Evolutionary conservation across 2,888 invertebrate species (phyloP).

Genomic region (Petrolisthes cinctipes): DNA sequence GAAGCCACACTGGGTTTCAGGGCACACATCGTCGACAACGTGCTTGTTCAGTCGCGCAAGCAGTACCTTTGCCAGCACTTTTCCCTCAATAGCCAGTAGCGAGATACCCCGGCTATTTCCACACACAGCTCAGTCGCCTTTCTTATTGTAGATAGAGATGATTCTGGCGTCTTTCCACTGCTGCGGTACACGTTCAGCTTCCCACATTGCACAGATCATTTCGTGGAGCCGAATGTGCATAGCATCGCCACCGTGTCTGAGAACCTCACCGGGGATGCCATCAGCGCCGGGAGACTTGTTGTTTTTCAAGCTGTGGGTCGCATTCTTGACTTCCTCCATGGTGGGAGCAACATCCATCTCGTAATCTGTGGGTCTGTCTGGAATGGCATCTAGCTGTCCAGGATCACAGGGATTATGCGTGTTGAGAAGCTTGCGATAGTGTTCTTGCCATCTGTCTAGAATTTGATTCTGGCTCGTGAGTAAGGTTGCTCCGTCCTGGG

Average conservation of each 20-base stretch:
- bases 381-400: no score
- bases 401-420: no score
- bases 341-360: no score
- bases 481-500: no score
- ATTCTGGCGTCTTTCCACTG: not conserved
- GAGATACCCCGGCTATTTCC: not conserved
- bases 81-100: not conserved
- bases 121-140: not conserved
- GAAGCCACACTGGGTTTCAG: constrained; percentile 27
- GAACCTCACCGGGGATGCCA: not conserved
- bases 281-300: not conserved
- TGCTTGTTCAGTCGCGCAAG: not conserved
- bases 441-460: no score
- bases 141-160: not conserved
- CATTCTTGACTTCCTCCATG: not conserved
- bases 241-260: not conserved
- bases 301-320: not conserved
- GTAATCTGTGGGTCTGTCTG: no score
- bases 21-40: not conserved
- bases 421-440: no score
- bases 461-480: no score
- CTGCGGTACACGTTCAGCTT: not conserved
- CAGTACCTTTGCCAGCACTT: not conserved
- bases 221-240: not conserved
- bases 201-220: not conserved